phyloP scores from a whole-genome alignment of 2,888 invertebrate genomes.

The Archips crataeganus region DNA sequence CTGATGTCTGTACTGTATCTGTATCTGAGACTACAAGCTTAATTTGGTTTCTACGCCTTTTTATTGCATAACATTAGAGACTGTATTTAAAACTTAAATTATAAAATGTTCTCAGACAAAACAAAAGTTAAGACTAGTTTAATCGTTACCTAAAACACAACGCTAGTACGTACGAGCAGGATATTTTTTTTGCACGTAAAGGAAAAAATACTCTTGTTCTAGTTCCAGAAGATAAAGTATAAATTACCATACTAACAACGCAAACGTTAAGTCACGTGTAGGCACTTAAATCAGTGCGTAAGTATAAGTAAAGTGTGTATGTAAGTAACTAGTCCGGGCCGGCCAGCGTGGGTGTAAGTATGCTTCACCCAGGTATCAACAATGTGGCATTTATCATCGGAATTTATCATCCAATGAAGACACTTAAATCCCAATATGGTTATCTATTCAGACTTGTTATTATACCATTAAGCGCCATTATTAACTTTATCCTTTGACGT shows the following conservation, averaged over 20 bases:
- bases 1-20: no score
- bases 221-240: slow-evolving; percentile 27
- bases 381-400: slow-evolving; percentile 57
- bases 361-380: slow-evolving; percentile 50
- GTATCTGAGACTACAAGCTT: no score
- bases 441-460: slow-evolving; percentile 53
- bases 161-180: no score
- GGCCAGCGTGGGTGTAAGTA: slow-evolving; percentile 55
- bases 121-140: not conserved
- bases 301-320: slow-evolving; percentile 1
- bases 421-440: slow-evolving; percentile 60
- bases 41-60: not conserved
- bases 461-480: slow-evolving; percentile 56
- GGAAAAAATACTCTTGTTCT: slow-evolving; percentile 4
- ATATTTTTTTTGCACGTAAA: not conserved
- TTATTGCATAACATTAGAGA: not conserved
- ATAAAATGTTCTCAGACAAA: not conserved
- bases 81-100: not conserved
- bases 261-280: slow-evolving; percentile 42
- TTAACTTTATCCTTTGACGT: slow-evolving; percentile 56
- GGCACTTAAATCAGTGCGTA: slow-evolving; percentile 40
- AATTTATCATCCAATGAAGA: slow-evolving; percentile 55
- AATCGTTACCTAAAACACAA: not conserved
- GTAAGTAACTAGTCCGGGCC: slow-evolving; percentile 37
- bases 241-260: slow-evolving; percentile 44